These are phyloP conservation scores for Ligdia adustata DNA, from an alignment of 2,888 invertebrate genomes.

Conservation along the genomic window DNA sequence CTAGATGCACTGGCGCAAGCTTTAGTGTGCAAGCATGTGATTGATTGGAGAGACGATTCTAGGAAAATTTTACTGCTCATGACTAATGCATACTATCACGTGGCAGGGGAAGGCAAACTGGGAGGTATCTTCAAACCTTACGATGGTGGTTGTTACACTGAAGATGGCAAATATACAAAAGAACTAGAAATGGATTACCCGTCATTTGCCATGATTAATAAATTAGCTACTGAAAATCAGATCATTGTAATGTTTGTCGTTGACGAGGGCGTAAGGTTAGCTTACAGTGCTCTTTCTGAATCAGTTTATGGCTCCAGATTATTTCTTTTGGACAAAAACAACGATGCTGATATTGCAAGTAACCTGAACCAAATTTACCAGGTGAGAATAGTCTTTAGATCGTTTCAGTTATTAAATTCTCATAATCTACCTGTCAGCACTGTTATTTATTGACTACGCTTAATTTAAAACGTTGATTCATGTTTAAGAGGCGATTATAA, in stretches of 20 bases:
- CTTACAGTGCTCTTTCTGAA: constrained; percentile 44
- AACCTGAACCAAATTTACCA: constrained; percentile 53
- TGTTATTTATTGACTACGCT: too few relatives aligned
- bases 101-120: constrained; percentile 90
- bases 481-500: too few relatives aligned
- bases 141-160: constrained; percentile 87
- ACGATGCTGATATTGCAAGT: constrained; percentile 32
- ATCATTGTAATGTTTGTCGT: constrained; percentile 55
- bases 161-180: constrained; percentile 80
- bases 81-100: constrained; percentile 90
- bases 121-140: constrained; percentile 88
- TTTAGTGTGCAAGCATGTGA: constrained; percentile 85
- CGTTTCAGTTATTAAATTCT: too few relatives aligned
- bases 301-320: constrained; percentile 50
- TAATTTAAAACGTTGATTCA: too few relatives aligned
- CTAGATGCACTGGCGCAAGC: constrained; percentile 94
- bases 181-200: constrained; percentile 89
- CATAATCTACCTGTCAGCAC: too few relatives aligned
- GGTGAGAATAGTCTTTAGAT: too few relatives aligned
- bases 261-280: neutral
- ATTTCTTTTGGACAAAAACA: constrained; percentile 16
- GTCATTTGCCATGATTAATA: constrained; percentile 87
- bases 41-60: constrained; percentile 91
- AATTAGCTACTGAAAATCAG: constrained; percentile 54
- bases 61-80: constrained; percentile 90